A percentile compares a stretch with the other conserved stretches of the same genome.
phyloP scores from a whole-genome alignment of 2,113 vertebrate species.

The Phalacrocorax aristotelis region DNA sequence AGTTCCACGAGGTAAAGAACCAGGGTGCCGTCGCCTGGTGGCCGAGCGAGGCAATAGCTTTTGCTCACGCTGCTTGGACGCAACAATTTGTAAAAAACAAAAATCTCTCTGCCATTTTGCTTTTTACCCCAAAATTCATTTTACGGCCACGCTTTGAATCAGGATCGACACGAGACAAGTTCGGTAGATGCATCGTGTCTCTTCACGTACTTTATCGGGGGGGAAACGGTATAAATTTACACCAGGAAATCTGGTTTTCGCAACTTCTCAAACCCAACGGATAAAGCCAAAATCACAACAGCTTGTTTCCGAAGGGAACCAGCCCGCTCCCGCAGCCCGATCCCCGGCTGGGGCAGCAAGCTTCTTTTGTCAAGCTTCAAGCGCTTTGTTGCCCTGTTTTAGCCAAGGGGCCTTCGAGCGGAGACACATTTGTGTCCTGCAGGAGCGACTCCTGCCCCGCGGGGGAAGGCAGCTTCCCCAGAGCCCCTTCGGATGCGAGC shows the following conservation, averaged over 20 bases:
- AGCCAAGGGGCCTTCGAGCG: neutral
- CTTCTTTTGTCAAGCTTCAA: neutral
- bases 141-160: accelerated
- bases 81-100: no score
- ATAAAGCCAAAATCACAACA: neutral
- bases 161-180: accelerated
- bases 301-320: neutral
- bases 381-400: neutral
- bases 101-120: neutral
- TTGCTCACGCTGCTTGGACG: neutral
- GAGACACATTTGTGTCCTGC: neutral
- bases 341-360: accelerated
- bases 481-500: neutral
- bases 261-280: neutral
- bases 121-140: neutral
- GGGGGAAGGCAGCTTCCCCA: neutral
- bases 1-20: neutral
- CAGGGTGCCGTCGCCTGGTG: neutral
- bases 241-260: accelerated
- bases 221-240: accelerated
- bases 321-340: accelerated
- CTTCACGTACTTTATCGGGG: accelerated
- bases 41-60: neutral
- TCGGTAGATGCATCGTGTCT: accelerated
- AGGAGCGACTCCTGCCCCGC: neutral